Evolutionary conservation across 2,797 vertebrate species (phyloP), one percentile per base, ranked within the genome.

Genomic region (Rhinichthys osculus): DNA sequence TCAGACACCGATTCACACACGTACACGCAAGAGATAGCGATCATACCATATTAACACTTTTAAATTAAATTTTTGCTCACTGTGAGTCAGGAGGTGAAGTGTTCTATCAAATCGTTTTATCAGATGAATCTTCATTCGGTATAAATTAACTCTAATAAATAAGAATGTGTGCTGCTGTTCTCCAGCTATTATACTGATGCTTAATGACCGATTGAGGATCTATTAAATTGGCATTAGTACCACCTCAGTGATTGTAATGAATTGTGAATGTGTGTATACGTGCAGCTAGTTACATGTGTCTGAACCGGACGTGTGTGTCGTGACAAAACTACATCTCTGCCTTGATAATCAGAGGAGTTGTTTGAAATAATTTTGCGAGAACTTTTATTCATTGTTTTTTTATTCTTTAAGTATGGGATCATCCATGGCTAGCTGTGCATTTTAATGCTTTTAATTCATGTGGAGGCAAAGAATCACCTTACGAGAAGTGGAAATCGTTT

Each of bases 241-340:
- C 82, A 84, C 21, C 82, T 84, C 72, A 84, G 42, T 84, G 82
- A 67, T 52, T 27, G 72, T 84, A 84, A 84, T 77, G 72, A 77
- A 84, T 64, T 84, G 82, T 54, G 82, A 67, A 66, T 83, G 71
- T 27, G 82, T 66, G 72, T 40, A 42, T 42, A 52, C 42, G 42
- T 38, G 71, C 82, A 35, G 40, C 27, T 47, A 16, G 71, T 76
- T n/a, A 47, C 59, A 66, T 47, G 78, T 33, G 59, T 79, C 78
- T 79, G 40, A 44, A 47, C 59, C 16, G 2, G 59, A 79, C 59
- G 27, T 66, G 78, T 66, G 78, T 47, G 10, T 27, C 38, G 38
- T 27, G 54, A 78, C 74, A n/a, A 8, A 59, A 38, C 50, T 2
- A 21, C 52, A n/a, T 23, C 52, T n/a, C 54, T 62, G 57, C 57